Conservation (phyloP, 2,888 invertebrate genomes). For the Meloe dianella region DNA sequence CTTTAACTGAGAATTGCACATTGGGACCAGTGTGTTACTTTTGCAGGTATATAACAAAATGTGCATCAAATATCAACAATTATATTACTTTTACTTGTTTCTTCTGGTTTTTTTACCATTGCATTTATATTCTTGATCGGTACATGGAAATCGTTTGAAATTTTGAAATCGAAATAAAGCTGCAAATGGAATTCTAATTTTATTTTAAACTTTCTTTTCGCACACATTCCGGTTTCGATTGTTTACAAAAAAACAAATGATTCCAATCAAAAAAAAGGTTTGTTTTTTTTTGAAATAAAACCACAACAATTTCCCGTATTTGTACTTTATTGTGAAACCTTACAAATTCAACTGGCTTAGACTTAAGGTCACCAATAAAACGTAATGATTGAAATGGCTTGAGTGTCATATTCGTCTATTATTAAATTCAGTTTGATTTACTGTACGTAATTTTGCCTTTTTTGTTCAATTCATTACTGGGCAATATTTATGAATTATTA, state of each 20-base stretch:
- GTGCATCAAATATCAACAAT: neutral
- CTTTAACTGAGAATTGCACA: conserved; percentile 57
- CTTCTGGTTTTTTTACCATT: no score
- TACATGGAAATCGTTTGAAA: neutral
- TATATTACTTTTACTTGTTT: conserved; percentile 6
- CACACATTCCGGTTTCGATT: neutral
- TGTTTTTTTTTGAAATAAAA: neutral
- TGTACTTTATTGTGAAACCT: neutral
- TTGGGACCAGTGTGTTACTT: conserved; percentile 59
- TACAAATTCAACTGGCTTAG: neutral
- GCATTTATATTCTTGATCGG: neutral
- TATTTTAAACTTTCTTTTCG: neutral
- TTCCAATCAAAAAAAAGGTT: no score
- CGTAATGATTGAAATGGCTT: no score
- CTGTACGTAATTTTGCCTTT: no score
- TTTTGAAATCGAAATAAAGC: neutral
- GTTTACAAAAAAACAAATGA: no score
- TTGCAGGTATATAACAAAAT: conserved; percentile 54
- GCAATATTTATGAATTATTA: no score
- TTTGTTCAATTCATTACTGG: no score
- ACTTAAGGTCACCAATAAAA: neutral
- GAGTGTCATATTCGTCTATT: no score
- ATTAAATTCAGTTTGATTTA: no score
- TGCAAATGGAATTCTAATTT: neutral
- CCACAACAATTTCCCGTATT: neutral